These are phyloP conservation scores for Neodiprion fabricii DNA, from an alignment of 1,140 invertebrate species.

Conservation along the genomic window DNA sequence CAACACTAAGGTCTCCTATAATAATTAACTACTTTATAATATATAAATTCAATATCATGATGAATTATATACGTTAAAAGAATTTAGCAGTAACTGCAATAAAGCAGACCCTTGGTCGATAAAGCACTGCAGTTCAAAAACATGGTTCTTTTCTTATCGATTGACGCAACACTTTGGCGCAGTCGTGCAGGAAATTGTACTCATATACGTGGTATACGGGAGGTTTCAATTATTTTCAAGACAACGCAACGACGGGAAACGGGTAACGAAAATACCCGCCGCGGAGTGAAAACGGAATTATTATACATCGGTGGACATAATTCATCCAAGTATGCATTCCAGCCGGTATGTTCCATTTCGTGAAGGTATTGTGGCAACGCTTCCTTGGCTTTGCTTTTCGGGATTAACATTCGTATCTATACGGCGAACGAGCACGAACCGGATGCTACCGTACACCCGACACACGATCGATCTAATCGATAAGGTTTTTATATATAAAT, in stretches of 20 bases:
- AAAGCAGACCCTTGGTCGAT: not conserved
- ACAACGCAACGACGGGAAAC: not conserved
- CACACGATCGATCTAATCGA: conserved; percentile 4
- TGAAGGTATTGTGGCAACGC: not conserved
- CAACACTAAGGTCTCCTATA: not conserved
- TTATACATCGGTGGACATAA: not conserved
- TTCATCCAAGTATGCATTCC: not conserved
- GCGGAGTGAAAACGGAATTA: not conserved
- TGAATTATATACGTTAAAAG: not conserved
- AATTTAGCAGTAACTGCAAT: not conserved
- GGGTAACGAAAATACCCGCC: not conserved
- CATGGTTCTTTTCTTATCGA: not conserved
- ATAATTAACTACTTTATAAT: not conserved
- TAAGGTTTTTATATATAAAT: not conserved
- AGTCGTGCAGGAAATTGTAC: not conserved
- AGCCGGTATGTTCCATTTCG: too few species aligned
- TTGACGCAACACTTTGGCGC: not conserved
- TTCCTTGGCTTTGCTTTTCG: not conserved
- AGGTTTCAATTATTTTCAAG: not conserved
- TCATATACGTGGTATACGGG: not conserved
- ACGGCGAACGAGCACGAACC: not conserved
- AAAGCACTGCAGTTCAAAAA: not conserved
- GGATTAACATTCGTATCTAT: conserved; percentile 6
- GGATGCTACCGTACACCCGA: not conserved
- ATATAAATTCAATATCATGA: not conserved